phyloP scores from a whole-genome alignment of 1,140 invertebrate species.

The Chlorops oryzae region DNA sequence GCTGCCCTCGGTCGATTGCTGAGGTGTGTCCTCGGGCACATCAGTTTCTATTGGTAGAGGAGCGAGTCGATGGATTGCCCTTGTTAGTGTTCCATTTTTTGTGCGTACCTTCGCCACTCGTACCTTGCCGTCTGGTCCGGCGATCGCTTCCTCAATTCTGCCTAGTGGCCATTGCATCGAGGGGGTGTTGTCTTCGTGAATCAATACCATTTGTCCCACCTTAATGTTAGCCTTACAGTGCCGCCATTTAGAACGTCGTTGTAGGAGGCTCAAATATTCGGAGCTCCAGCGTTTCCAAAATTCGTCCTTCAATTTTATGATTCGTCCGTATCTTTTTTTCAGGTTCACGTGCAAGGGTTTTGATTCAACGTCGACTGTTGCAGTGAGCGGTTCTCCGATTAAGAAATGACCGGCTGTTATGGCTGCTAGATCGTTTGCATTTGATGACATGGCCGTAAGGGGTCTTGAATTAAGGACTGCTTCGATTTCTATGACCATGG shows the following conservation, averaged over 20 bases:
- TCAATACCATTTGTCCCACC: slow-evolving; percentile 33
- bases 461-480: slow-evolving; percentile 7
- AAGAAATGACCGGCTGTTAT: slow-evolving; percentile 7
- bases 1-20: no score
- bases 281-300: slow-evolving; percentile 19
- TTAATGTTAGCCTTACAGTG: slow-evolving; percentile 14
- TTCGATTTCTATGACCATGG: not conserved
- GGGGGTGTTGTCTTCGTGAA: slow-evolving; percentile 39
- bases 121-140: slow-evolving; percentile 27
- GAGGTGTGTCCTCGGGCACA: no score
- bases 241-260: slow-evolving; percentile 37
- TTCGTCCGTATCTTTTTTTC: not conserved
- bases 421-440: not conserved
- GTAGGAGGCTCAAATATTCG: slow-evolving; percentile 29
- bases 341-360: not conserved
- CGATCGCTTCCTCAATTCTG: slow-evolving; percentile 24
- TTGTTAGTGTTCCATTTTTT: slow-evolving; percentile 18
- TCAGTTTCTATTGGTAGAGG: no score
- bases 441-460: not conserved
- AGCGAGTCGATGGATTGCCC: no score
- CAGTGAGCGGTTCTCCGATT: not conserved
- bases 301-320: slow-evolving; percentile 2
- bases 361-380: not conserved
- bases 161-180: slow-evolving; percentile 36
- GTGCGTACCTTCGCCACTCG: slow-evolving; percentile 31